Conservation (phyloP, 2,113 vertebrate genomes). For the Bambusicola thoracicus region DNA sequence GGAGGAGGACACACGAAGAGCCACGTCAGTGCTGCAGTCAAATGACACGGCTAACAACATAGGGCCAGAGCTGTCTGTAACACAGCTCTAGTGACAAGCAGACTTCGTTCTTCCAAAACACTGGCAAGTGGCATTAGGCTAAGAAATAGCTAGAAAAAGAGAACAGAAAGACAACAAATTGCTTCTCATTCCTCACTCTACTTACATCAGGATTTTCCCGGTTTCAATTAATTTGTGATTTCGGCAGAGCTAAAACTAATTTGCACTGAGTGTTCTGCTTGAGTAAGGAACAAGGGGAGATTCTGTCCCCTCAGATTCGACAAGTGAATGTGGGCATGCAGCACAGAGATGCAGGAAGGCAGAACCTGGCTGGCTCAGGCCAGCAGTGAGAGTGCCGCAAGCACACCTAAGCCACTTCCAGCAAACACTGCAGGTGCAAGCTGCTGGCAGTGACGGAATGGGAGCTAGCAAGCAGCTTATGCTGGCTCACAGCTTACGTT, state of each 20-base stretch:
- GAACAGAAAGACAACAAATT: not conserved
- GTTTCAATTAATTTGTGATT: not conserved
- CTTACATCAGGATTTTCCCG: not conserved
- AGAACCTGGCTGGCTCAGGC: not conserved
- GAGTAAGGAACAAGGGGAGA: not conserved
- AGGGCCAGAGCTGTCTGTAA: not conserved
- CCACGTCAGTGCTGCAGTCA: not conserved
- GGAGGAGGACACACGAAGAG: conserved; percentile 55
- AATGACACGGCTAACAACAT: not conserved
- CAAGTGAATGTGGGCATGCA: not conserved
- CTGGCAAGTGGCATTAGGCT: not conserved
- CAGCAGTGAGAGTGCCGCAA: not conserved
- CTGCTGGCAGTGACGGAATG: not conserved
- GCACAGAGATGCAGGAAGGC: not conserved
- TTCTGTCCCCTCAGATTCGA: not conserved
- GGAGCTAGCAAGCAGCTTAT: not conserved
- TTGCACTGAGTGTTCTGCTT: not conserved
- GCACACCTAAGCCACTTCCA: not conserved
- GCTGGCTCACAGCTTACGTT: not conserved
- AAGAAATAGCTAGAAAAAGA: not conserved
- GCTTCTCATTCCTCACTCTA: not conserved
- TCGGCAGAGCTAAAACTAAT: not conserved
- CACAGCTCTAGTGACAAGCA: not conserved
- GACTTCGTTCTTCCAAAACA: not conserved
- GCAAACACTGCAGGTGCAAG: not conserved